Evolutionary conservation across 23 tunicate genomes (phyloP), one percentile per base, ranked within the genome.

Genomic region (Trididemnum nubilum): DNA sequence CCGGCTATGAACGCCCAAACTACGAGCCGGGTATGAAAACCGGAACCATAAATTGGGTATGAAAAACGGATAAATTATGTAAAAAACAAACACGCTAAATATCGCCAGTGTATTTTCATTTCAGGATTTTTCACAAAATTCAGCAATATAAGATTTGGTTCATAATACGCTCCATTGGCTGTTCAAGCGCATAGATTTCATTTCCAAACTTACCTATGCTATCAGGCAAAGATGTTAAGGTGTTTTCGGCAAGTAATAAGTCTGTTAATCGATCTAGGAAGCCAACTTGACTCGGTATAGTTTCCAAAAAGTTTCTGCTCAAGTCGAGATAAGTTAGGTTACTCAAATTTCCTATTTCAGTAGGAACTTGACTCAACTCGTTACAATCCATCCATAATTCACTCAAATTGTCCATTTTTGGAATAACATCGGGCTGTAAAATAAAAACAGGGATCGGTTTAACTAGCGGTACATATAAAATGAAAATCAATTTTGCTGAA

Each of bases 301-400:
- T 9, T 36, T 88, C 93, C 25, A 93, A 59, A 61, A 83, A 87
- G 65, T 93, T 93, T 51, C 90, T 54, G 40, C 98, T 88, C 33
- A 88, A 54, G 49, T 93, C 98, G 4, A 93, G 78, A 63, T 93
- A 93, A 5, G 82, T 90, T 35, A 93, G 98, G 1, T 88, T 39
- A 2, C 80, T 92, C 30, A 92, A 59, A 26, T 83, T 75, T 28
- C 92, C 92, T 30, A 93, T 65, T 1, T 81, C 85, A 21, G 77
- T 24, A 22, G 98, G 87, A 28, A 93, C 87, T 49, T 74, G 75
- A 76, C 80, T 76, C 74, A 93, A 81, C 69, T 93, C 98, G 60
- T 93, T 93, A 31, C 89, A 85, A 75, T 93, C 98, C 86, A 93
- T 44, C 98, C 98, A 93, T 78, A 93, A 51, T 64, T 93, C 93